Base-by-base conservation (phyloP, 2,888 invertebrate species). In the Drosophila formosana region DNA sequence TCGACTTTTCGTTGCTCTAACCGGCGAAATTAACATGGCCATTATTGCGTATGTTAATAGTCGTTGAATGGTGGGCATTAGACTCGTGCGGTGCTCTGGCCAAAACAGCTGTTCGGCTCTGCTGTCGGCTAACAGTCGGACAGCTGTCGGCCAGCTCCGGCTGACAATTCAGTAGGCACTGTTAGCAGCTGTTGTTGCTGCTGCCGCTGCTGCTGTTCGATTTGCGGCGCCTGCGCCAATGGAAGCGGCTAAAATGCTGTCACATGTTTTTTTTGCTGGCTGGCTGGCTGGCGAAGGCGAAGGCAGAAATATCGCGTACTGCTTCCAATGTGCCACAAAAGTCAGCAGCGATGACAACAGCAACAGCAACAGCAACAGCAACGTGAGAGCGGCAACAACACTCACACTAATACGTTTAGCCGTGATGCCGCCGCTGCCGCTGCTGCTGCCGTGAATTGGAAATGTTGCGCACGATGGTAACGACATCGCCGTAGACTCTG, bases 281-380 rank as follows among this genome's bases (percentile, higher is more conserved):
- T 18, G 18, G 18, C 18, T 46, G 34, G 39, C 50, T 58, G 49
- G 25, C 51, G n/a, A n/a, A n/a, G n/a, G 71, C 55, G 26, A 56
- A 53, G 25, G 58, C 43, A 50, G 64, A 75, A 77, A 80, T 73
- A 72, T 67, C 73, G 82, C 76, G 71, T 75, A 76, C 61, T 69
- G 66, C 80, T 85, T 84, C 84, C 84, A 85, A 86, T 85, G 84
- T 85, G 83, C 84, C 86, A 88, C 75, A 80, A 82, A 85, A 64
- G 61, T 49, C 58, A 72, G 65, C 56, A 74, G 61, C 49, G 53
- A 43, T 51, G 53, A 23, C 52, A 61, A 61, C 62, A 66, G 30
- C 58, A 73, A 49, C 45, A 50, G 18, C 52, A 61, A 61, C 62
- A 66, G 30, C 58, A 73, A 49, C 45, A 50, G 18, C 49, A 62